A percentile compares a stretch with the other conserved stretches of the same genome.
Conservation (phyloP, 2,888 invertebrate genomes). For the Acanthosepion pharaonis region DNA sequence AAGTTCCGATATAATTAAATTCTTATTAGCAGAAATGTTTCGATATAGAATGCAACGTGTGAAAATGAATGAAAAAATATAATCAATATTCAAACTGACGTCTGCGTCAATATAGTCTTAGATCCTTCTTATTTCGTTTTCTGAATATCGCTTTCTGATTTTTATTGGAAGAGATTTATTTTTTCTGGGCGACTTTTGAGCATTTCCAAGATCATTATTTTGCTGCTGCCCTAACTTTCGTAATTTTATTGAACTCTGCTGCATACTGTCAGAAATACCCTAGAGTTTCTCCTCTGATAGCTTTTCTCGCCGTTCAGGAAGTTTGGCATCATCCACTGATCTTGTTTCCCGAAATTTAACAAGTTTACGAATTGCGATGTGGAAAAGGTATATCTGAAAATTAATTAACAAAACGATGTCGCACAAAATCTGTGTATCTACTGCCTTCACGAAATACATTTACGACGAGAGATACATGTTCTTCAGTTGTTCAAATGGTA, state of each 20-base stretch:
- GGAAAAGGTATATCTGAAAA: conserved; percentile 8
- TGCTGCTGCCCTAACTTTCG: background rate
- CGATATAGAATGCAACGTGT: no score
- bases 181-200: background rate
- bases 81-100: no score
- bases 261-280: background rate
- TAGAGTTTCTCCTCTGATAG: background rate
- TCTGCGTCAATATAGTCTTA: no score
- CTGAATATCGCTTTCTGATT: background rate
- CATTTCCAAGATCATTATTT: background rate
- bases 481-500: background rate
- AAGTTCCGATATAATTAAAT: no score
- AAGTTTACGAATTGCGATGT: background rate
- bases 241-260: background rate
- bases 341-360: conserved; percentile 14
- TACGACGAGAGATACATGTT: background rate
- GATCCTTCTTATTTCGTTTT: no score
- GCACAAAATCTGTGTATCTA: conserved; percentile 25
- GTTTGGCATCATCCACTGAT: background rate
- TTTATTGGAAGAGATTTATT: background rate
- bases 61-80: no score
- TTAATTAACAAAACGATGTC: background rate
- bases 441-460: background rate
- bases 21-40: no score
- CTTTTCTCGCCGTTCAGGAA: background rate